These are phyloP conservation scores for Malacosoma neustria DNA, from an alignment of 2,888 invertebrate species.

Conservation along the genomic window DNA sequence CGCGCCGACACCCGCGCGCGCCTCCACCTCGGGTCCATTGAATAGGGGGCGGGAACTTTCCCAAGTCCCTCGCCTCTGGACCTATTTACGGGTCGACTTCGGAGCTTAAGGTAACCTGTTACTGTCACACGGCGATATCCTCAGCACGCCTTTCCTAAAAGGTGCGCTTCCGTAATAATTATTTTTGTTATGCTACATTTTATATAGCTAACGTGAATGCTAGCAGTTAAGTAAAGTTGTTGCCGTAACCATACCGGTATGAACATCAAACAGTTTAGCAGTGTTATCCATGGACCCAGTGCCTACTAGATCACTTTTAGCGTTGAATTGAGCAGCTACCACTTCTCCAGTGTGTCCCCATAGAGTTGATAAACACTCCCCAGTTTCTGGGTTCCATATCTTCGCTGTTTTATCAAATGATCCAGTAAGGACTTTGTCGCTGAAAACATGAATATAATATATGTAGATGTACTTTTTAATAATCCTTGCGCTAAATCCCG, in stretches of 20 bases:
- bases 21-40: too few species aligned
- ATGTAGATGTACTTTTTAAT: too few species aligned
- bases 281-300: slow-evolving; percentile 87
- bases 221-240: not conserved
- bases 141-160: too few species aligned
- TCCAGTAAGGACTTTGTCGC: slow-evolving; percentile 83
- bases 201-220: too few species aligned
- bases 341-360: slow-evolving; percentile 86
- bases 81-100: too few species aligned
- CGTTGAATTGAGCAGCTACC: slow-evolving; percentile 81
- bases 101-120: too few species aligned
- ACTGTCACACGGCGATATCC: too few species aligned
- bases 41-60: too few species aligned
- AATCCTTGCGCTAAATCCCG: too few species aligned
- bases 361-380: slow-evolving; percentile 79
- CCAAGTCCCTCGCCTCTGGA: too few species aligned
- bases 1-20: too few species aligned
- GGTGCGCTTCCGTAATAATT: not conserved
- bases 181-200: not conserved
- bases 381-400: slow-evolving; percentile 81
- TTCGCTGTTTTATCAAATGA: slow-evolving; percentile 88
- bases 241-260: slow-evolving; percentile 64
- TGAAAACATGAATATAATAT: too few species aligned
- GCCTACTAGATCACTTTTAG: slow-evolving; percentile 77
- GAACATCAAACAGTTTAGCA: slow-evolving; percentile 81